phyloP scores from a whole-genome alignment of 2,888 invertebrate genomes.

The Sericinus montela region DNA sequence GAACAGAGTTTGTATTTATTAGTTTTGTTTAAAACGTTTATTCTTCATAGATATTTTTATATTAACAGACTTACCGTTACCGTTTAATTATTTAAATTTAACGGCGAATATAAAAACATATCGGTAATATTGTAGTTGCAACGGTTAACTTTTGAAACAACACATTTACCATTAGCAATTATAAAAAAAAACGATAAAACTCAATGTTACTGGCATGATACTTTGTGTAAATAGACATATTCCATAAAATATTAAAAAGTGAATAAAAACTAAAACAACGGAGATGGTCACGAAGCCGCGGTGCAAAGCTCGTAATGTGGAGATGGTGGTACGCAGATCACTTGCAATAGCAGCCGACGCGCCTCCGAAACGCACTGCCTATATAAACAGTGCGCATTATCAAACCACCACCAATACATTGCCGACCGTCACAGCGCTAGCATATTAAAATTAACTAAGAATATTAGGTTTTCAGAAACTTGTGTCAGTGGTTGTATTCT shows the following conservation, averaged over 20 bases:
- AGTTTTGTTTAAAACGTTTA: too few species aligned
- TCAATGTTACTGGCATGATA: not conserved
- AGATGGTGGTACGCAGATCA: conserved; percentile 32
- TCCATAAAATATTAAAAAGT: conserved; percentile 1
- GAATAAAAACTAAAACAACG: conserved; percentile 12
- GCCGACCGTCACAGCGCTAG: conserved; percentile 64
- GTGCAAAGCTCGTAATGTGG: conserved; percentile 16
- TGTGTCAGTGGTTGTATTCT: conserved; percentile 60
- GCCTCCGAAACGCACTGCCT: conserved; percentile 38
- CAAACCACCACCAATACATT: conserved; percentile 67
- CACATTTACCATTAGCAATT: too few species aligned
- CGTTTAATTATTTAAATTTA: too few species aligned
- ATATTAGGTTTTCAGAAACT: conserved; percentile 32
- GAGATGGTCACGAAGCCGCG: conserved; percentile 17
- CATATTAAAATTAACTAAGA: conserved; percentile 47
- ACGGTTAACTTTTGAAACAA: not conserved
- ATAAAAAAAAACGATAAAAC: not conserved
- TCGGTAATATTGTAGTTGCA: not conserved
- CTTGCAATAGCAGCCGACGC: conserved; percentile 51
- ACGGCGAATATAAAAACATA: too few species aligned
- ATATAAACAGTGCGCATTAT: conserved; percentile 64
- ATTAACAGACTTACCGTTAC: too few species aligned
- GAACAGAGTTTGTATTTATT: not conserved
- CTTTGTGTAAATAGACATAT: not conserved
- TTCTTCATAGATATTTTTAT: too few species aligned